phyloP scores from a whole-genome alignment of 2,797 vertebrate species.

The Amniataba percoides region DNA sequence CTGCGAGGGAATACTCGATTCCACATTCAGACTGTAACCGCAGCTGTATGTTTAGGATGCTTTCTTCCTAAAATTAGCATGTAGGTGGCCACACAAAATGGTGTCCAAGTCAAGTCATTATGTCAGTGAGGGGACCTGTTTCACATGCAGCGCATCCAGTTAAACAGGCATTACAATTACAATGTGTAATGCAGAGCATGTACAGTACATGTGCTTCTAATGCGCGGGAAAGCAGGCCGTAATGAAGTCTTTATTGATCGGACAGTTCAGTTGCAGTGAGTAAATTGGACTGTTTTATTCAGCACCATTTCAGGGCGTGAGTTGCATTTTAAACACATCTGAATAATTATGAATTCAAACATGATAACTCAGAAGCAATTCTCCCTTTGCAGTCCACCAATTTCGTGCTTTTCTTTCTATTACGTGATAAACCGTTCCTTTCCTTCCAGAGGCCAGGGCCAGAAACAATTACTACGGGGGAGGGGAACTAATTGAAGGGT shows the following conservation, averaged over 20 bases:
- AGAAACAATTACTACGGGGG: conserved; percentile 7
- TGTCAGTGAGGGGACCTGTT: background rate
- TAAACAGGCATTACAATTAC: no score
- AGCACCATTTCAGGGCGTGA: background rate
- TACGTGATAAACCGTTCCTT: conserved; percentile 1
- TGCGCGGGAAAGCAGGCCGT: background rate
- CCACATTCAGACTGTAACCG: background rate
- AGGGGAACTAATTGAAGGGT: conserved; percentile 11
- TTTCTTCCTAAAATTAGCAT: background rate
- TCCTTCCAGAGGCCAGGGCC: background rate
- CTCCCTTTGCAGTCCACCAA: conserved; percentile 4
- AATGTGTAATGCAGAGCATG: conserved; percentile 14
- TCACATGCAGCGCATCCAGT: background rate
- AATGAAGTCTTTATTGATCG: conserved; percentile 19
- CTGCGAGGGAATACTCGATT: background rate
- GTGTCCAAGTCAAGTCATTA: background rate
- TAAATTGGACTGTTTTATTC: conserved; percentile 4
- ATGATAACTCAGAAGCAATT: conserved; percentile 1
- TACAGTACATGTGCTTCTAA: background rate
- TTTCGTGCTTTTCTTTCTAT: conserved; percentile 20
- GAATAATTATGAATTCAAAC: conserved; percentile 19
- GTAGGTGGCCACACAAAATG: background rate
- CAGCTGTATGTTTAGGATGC: background rate
- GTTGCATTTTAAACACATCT: conserved; percentile 29
- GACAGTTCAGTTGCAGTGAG: background rate